Percentiles rank a stretch among this genome's conserved stretches.
These are phyloP conservation scores for Sceloporus tristichus DNA, from an alignment of 2,113 vertebrate genomes.

Conservation along the genomic window DNA sequence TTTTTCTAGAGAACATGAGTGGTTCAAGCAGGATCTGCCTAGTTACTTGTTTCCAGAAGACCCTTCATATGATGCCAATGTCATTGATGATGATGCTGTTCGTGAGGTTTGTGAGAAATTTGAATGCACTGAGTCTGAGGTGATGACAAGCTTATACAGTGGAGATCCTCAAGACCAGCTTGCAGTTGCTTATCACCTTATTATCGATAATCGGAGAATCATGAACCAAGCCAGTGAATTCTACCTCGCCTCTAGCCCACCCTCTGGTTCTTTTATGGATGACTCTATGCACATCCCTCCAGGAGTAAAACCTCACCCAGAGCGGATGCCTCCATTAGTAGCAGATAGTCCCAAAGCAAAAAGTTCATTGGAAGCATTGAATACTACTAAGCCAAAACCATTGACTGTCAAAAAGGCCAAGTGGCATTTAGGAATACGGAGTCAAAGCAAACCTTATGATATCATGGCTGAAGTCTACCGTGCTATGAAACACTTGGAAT, in stretches of 20 bases:
- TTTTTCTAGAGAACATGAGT: slow-evolving; percentile 91
- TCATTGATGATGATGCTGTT: slow-evolving; percentile 94
- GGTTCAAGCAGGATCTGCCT: slow-evolving; percentile 97
- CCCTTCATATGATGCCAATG: slow-evolving; percentile 91
- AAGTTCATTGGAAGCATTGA: slow-evolving; percentile 94
- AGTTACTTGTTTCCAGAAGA: slow-evolving; percentile 97
- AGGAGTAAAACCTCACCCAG: slow-evolving; percentile 93
- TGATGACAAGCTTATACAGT: slow-evolving; percentile 93
- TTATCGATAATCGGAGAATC: slow-evolving; percentile 98
- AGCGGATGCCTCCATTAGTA: slow-evolving; percentile 94
- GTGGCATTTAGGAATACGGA: slow-evolving; percentile 98
- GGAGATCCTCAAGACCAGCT: slow-evolving; percentile 98
- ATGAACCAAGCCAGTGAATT: slow-evolving; percentile 99
- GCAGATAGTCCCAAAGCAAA: slow-evolving; percentile 95
- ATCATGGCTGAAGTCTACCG: slow-evolving; percentile 99
- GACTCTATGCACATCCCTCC: slow-evolving; percentile 90
- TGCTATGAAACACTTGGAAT: slow-evolving; percentile 95
- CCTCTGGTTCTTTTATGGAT: slow-evolving; percentile 94
- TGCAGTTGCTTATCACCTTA: slow-evolving; percentile 94
- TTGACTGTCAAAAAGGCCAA: slow-evolving; percentile 97
- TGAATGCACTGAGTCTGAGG: slow-evolving; percentile 93
- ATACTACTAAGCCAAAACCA: slow-evolving; percentile 96
- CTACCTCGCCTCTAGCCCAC: slow-evolving; percentile 97
- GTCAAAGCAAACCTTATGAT: slow-evolving; percentile 96
- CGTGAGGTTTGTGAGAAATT: slow-evolving; percentile 98